Evolutionary conservation across 1,140 invertebrate genomes (phyloP).

Genomic region (Metaphire vulgaris): DNA sequence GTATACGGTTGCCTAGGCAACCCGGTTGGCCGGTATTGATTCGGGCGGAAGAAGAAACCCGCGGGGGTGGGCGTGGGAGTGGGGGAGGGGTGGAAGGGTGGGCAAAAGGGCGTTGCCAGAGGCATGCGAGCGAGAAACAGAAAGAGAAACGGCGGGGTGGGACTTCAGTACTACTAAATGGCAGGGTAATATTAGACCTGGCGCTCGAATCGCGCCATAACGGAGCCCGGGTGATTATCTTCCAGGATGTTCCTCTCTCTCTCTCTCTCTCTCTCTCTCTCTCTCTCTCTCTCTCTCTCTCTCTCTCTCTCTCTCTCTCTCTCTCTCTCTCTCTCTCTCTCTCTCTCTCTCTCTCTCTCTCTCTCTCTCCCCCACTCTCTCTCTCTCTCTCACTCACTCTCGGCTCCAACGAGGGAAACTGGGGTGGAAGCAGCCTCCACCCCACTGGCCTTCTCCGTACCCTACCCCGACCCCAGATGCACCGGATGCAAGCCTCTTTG

Average conservation of each 20-base stretch:
- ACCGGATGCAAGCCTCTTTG: neutral
- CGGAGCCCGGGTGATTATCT: neutral
- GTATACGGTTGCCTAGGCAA: neutral
- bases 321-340: too few species aligned
- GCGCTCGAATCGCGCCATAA: neutral
- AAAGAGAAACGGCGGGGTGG: too few species aligned
- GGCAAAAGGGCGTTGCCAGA: neutral
- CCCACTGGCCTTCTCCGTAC: neutral
- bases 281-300: too few species aligned
- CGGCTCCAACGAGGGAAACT: too few species aligned
- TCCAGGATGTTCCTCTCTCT: neutral
- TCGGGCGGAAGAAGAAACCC: neutral
- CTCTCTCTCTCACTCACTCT: too few species aligned
- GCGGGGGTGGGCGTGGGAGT: neutral
- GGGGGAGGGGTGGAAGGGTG: neutral
- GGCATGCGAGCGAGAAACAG: too few species aligned
- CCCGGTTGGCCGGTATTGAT: neutral
- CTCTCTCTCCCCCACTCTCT: too few species aligned
- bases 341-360: too few species aligned
- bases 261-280: too few species aligned
- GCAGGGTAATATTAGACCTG: neutral
- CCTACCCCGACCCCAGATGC: neutral
- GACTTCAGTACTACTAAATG: too few species aligned
- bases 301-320: too few species aligned
- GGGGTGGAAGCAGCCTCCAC: neutral